These are phyloP conservation scores for Epizoanthus ramosus DNA, from an alignment of 92 coral and sea anemone genomes.

Conservation along the genomic window DNA sequence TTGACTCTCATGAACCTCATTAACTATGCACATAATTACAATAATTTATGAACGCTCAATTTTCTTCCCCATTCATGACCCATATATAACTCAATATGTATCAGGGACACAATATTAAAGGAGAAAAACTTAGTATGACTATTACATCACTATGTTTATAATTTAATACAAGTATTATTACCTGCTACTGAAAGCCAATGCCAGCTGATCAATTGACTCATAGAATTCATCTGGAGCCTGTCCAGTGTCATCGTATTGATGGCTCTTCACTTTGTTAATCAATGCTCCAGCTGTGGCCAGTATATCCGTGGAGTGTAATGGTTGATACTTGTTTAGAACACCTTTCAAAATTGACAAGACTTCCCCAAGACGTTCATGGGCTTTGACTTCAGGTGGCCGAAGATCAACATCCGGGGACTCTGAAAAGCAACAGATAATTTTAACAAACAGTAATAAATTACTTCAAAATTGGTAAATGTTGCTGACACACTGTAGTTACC, in stretches of 20 bases:
- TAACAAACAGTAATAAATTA: no score
- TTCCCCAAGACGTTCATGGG: conserved; percentile 92
- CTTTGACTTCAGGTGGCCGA: conserved; percentile 73
- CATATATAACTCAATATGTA: no score
- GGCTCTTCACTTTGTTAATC: conserved; percentile 87
- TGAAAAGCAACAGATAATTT: conserved; percentile 7
- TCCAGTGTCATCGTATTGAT: conserved; percentile 76
- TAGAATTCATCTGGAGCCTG: conserved; percentile 94
- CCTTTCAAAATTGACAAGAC: conserved; percentile 93
- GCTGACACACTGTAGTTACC: no score
- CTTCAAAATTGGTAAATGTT: no score
- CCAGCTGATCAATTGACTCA: conserved; percentile 96
- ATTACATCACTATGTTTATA: background rate
- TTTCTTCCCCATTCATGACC: no score
- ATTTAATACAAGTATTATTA: background rate
- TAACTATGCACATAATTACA: no score
- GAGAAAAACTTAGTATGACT: no score
- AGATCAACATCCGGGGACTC: conserved; percentile 73
- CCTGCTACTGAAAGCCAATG: conserved; percentile 98
- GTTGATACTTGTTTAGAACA: conserved; percentile 83
- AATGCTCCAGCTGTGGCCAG: conserved; percentile 94
- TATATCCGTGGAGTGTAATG: conserved; percentile 90
- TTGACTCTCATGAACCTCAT: no score
- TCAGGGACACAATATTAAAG: no score
- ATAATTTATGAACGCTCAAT: no score